A percentile compares a stretch with the other conserved stretches of the same genome.
phyloP scores from a whole-genome alignment of 2,797 vertebrate species.

The Pempheris klunzingeri region DNA sequence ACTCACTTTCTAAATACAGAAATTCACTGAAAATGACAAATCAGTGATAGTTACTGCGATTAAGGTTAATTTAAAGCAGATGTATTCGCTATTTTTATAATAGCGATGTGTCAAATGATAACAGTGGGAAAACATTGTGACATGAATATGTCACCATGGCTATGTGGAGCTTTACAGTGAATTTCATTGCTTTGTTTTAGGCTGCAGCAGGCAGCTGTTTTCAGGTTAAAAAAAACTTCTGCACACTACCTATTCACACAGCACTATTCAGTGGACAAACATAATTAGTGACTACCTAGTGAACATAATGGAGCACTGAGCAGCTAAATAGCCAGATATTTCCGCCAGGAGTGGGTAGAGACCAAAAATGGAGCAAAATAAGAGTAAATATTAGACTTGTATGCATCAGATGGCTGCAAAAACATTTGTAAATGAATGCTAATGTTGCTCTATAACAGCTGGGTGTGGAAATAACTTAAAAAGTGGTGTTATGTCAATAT shows the following conservation, averaged over 20 bases:
- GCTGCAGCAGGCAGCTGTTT: no score
- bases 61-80: neutral
- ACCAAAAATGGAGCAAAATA: neutral
- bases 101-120: no score
- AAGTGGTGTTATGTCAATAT: neutral
- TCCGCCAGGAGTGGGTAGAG: no score
- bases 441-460: neutral
- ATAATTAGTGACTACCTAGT: neutral
- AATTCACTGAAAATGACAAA: neutral
- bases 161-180: neutral
- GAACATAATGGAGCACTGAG: neutral
- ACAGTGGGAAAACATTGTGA: neutral
- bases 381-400: neutral
- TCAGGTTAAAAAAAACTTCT: no score
- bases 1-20: neutral
- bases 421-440: neutral
- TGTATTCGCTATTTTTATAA: neutral
- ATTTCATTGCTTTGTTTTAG: neutral
- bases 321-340: no score
- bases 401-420: neutral
- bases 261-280: no score
- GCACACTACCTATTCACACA: neutral
- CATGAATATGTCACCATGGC: no score
- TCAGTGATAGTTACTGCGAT: neutral
- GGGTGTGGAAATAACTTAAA: no score